Base-by-base conservation (phyloP, 2,113 vertebrate genomes). In the Apteryx owenii region DNA sequence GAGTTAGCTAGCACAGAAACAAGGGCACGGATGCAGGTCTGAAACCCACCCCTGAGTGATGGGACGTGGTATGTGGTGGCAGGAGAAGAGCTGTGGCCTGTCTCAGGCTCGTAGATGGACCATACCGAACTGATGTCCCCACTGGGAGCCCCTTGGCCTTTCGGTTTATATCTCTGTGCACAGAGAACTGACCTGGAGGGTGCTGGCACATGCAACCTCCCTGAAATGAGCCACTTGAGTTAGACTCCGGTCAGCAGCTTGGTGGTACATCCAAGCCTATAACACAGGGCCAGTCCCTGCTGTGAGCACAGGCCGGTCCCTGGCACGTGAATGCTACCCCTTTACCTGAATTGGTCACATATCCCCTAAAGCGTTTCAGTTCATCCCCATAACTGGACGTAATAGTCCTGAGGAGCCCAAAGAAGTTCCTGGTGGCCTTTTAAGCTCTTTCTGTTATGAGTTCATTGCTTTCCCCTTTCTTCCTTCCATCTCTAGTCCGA, bases 211-310 rank as follows among this genome's bases (percentile, higher is more conserved):
- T 33, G 56, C 9, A 19, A 10, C 56, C 29, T 58, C 56, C 31
- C 29, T 60, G 31, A 60, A 60, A 33, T 33, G 31, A 60, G 56
- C 56, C 56, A 66, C 1, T 0, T 26, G 62, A 12, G 36, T 0
- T 46, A 26, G 20, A 31, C 54, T 42, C 8, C 92, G 13, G 0
- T 4, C 76, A 89, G 90, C 36, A 81, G 54, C 29, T 53, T 72
- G 9, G 5, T 29, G 48, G 26, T 40, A 66, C 54, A 70, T 8
- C 33, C 44, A 62, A 73, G 44, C 14, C 79, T 62, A 2, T 21
- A 79, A 51, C 14, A 36, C 0, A 11, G 28, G 10, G 2, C 10
- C 13, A 48, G 79, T 13, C 7, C 42, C 42, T 54, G 38, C 48
- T 85, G 72, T 54, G 44, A 77, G 40, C 42, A 69, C 22, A 54